phyloP scores from a whole-genome alignment of 2,888 invertebrate species.

The Apamea monoglypha region DNA sequence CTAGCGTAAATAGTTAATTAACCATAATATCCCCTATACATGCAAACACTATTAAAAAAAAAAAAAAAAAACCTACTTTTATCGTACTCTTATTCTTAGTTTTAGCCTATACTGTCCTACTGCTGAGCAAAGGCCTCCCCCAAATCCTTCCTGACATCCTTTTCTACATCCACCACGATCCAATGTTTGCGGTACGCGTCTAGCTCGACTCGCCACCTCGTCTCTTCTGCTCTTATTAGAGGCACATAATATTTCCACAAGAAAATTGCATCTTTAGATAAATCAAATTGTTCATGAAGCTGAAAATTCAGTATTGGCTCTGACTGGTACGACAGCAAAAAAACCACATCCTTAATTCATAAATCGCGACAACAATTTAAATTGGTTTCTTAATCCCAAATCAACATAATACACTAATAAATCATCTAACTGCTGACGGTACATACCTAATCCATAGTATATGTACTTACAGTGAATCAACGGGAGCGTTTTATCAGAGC shows the following conservation, averaged over 20 bases:
- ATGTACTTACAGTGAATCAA: neutral
- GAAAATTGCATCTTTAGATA: neutral
- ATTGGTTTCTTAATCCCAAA: constrained; percentile 23
- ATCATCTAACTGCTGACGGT: neutral
- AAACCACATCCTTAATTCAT: constrained; percentile 18
- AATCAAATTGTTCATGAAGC: neutral
- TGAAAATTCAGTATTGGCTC: neutral
- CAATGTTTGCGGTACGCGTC: no score
- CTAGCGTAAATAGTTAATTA: no score
- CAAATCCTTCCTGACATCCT: no score
- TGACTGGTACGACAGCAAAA: neutral
- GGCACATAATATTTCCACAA: neutral
- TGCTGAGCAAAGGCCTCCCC: no score
- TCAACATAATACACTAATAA: constrained; percentile 3
- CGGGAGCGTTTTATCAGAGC: neutral
- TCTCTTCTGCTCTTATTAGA: no score
- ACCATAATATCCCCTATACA: no score
- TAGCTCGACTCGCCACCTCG: no score
- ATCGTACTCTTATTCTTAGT: neutral
- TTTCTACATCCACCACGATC: no score
- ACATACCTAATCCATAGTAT: neutral
- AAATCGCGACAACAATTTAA: constrained; percentile 19
- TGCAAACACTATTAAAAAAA: no score
- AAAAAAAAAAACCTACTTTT: neutral
- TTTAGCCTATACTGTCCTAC: no score